Percentiles rank a stretch among this genome's conserved stretches.
These are phyloP conservation scores for Antennarius striatus DNA, from an alignment of 2,113 vertebrate species.

Conservation along the genomic window DNA sequence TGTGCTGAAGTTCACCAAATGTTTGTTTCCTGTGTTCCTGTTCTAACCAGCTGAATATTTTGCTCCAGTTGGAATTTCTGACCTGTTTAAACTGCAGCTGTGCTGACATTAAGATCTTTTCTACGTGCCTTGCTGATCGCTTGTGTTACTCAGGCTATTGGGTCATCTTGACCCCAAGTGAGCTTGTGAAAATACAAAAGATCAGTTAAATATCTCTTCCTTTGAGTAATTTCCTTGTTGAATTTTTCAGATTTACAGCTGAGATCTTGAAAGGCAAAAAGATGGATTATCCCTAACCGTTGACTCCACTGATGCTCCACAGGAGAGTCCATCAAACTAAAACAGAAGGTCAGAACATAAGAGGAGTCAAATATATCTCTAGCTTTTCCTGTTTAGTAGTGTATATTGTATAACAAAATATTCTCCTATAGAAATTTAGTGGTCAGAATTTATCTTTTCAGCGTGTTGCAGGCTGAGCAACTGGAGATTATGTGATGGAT, in stretches of 20 bases:
- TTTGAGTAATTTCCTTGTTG: not conserved
- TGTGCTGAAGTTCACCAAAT: not conserved
- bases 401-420: not conserved
- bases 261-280: conserved; percentile 1
- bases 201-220: not conserved
- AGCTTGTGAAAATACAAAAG: not conserved
- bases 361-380: not conserved
- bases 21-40: not conserved
- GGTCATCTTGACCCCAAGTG: not conserved
- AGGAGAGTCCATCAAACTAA: not conserved
- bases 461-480: too few species aligned
- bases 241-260: not conserved
- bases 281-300: not conserved
- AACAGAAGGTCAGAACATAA: not conserved
- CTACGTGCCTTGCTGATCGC: not conserved
- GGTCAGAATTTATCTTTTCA: too few species aligned
- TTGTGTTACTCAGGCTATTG: not conserved
- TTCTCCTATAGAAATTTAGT: too few species aligned
- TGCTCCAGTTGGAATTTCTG: not conserved
- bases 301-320: not conserved
- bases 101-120: not conserved
- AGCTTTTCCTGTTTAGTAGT: not conserved
- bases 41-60: not conserved
- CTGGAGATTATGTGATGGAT: too few species aligned
- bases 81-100: not conserved